These are phyloP conservation scores for Agrilus biguttatus DNA, from an alignment of 2,888 invertebrate genomes.

Conservation along the genomic window DNA sequence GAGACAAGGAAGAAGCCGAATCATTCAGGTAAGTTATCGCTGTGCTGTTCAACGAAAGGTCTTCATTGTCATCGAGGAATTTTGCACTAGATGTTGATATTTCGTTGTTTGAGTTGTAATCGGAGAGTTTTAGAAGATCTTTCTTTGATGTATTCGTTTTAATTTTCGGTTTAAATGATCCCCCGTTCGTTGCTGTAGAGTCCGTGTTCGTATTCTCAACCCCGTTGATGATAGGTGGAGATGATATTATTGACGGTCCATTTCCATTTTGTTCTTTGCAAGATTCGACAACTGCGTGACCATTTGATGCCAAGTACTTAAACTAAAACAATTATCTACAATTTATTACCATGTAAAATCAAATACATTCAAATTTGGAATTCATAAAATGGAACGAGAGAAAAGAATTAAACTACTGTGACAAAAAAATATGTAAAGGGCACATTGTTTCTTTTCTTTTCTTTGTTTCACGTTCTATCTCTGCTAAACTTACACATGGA, in stretches of 20 bases:
- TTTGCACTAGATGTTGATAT: slow-evolving; percentile 5
- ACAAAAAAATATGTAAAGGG: no score
- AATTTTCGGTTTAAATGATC: no score
- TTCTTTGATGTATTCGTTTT: neutral
- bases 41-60: slow-evolving; percentile 19
- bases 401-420: no score
- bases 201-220: no score
- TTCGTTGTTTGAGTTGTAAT: slow-evolving; percentile 9
- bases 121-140: slow-evolving; percentile 3
- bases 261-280: neutral
- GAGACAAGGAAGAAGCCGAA: slow-evolving; percentile 12
- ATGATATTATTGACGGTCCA: slow-evolving; percentile 9
- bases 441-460: no score
- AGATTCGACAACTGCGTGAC: neutral
- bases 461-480: no score
- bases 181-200: no score
- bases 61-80: slow-evolving; percentile 9
- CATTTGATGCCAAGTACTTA: no score
- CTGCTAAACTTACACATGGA: slow-evolving; percentile 44
- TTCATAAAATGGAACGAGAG: no score
- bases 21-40: slow-evolving; percentile 22
- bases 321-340: neutral
- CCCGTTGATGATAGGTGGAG: neutral
- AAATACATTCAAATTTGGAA: no score
- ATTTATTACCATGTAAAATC: neutral